phyloP scores from a whole-genome alignment of 2,113 vertebrate genomes.

The Melospiza melodia region DNA sequence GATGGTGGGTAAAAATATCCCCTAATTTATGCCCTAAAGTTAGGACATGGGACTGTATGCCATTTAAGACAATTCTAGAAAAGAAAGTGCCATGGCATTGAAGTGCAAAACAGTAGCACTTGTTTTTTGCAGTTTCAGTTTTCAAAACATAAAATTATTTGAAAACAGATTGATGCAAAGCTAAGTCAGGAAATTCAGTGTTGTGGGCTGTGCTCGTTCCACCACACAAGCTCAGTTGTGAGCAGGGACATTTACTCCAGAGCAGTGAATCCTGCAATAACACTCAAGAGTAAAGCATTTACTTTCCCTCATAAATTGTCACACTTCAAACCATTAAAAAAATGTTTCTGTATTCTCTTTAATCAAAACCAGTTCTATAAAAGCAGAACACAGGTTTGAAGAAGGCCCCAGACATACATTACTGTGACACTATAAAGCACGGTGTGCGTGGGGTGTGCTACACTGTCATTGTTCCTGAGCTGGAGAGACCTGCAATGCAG shows the following conservation, averaged over 20 bases:
- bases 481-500: slow-evolving; percentile 60
- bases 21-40: background rate
- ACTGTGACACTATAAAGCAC: background rate
- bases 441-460: background rate
- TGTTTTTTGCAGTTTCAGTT: background rate
- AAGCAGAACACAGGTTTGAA: slow-evolving; percentile 49
- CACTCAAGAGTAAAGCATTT: background rate
- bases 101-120: background rate
- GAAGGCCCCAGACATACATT: slow-evolving; percentile 33
- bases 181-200: background rate
- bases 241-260: background rate
- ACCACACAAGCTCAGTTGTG: background rate
- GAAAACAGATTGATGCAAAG: background rate
- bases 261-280: background rate
- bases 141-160: background rate
- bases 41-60: background rate
- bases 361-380: slow-evolving; percentile 51
- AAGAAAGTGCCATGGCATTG: background rate
- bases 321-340: slow-evolving; percentile 18
- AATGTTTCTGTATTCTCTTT: slow-evolving; percentile 16
- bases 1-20: background rate
- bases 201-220: background rate
- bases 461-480: background rate
- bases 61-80: background rate
- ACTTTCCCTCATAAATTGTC: slow-evolving; percentile 20